A percentile compares a stretch with the other conserved stretches of the same genome.
Conservation (phyloP, 2,797 vertebrate species). For the Anabacerthia variegaticeps region DNA sequence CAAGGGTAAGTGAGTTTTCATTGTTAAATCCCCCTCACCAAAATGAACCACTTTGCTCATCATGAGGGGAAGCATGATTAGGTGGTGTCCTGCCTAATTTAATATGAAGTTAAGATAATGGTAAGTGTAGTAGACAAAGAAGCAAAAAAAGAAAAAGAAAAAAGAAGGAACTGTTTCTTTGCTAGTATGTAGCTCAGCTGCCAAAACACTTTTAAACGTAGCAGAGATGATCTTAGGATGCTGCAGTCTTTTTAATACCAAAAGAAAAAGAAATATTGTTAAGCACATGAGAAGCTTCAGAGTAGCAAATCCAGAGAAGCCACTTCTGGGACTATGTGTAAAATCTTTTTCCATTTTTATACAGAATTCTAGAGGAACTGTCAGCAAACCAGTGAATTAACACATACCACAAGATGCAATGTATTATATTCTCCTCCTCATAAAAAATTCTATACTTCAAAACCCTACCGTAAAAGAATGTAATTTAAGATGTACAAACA, state of each 20-base stretch:
- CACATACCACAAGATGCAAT: neutral
- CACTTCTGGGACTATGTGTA: neutral
- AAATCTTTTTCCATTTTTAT: neutral
- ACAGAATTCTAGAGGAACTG: conserved; percentile 1
- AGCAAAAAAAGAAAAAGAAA: neutral
- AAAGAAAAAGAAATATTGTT: neutral
- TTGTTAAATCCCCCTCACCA: neutral
- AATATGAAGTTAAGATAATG: neutral
- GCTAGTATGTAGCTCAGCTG: neutral
- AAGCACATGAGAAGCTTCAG: neutral
- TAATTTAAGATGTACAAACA: neutral
- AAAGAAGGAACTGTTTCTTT: neutral
- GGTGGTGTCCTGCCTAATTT: neutral
- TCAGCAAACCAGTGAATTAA: neutral
- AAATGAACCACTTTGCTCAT: neutral
- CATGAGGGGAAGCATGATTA: neutral
- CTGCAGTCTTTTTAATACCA: neutral
- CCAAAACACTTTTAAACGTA: neutral
- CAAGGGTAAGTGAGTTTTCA: conserved; percentile 1
- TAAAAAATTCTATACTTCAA: neutral
- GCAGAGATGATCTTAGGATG: neutral
- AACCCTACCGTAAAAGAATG: neutral
- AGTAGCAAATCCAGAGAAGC: neutral
- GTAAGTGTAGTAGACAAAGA: neutral
- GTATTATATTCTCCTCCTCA: neutral